Evolutionary conservation across 1,140 invertebrate genomes (phyloP).

Genomic region (Orussus abietinus): DNA sequence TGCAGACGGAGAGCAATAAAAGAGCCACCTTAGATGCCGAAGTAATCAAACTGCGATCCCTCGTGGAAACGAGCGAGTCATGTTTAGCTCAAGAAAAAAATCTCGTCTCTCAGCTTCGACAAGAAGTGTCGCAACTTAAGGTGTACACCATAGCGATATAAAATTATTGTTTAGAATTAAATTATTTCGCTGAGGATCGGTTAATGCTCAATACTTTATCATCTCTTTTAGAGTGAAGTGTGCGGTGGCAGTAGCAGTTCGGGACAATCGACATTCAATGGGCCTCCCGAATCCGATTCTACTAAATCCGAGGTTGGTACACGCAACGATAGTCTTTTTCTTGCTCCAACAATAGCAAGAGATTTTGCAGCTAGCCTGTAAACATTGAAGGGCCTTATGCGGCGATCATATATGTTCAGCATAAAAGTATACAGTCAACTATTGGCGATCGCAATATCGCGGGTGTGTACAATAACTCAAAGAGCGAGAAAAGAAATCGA

Average conservation of each 20-base stretch:
- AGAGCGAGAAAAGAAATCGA: no score
- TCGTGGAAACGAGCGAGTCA: slow-evolving; percentile 27
- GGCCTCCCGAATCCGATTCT: slow-evolving; percentile 35
- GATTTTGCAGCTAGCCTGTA: no score
- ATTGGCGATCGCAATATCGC: no score
- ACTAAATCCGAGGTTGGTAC: slow-evolving; percentile 40
- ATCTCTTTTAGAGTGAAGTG: slow-evolving; percentile 29
- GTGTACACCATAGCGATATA: slow-evolving; percentile 18
- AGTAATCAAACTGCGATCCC: slow-evolving; percentile 28
- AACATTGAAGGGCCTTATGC: no score
- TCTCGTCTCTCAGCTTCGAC: slow-evolving; percentile 30
- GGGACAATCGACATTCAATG: slow-evolving; percentile 36
- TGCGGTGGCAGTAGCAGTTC: slow-evolving; percentile 33
- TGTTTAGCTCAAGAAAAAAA: slow-evolving; percentile 29
- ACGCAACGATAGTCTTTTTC: no score
- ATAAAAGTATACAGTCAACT: no score
- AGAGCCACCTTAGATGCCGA: slow-evolving; percentile 27
- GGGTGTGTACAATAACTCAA: no score
- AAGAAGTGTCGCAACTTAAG: slow-evolving; percentile 38
- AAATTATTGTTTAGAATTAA: no score
- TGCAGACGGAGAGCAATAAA: slow-evolving; percentile 31
- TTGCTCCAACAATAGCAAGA: no score
- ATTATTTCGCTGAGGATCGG: no score
- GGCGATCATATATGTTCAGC: no score
- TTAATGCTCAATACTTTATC: slow-evolving; percentile 2